Evolutionary conservation across 92 coral and sea anemone species (phyloP).

Genomic region (Epizoanthus ramosus): DNA sequence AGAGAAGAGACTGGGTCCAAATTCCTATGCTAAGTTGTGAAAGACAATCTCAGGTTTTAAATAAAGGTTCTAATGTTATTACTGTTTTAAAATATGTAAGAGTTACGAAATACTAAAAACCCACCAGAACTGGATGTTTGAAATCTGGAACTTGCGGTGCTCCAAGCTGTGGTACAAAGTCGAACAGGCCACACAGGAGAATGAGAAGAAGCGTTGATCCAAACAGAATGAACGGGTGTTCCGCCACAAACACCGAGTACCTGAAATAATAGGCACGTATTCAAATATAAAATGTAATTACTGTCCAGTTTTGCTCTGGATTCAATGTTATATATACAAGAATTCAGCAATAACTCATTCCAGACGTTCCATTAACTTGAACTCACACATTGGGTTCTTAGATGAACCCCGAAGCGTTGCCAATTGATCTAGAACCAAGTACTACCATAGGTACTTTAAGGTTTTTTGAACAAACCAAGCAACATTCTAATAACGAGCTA

Average conservation of each 20-base stretch:
- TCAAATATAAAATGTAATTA: not conserved
- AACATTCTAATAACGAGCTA: no score
- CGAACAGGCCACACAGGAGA: conserved; percentile 67
- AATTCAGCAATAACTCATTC: no score
- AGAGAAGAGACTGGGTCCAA: no score
- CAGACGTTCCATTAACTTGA: no score
- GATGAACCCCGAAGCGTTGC: no score
- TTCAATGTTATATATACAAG: no score
- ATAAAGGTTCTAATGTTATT: not conserved
- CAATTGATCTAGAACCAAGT: no score
- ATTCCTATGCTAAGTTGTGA: no score
- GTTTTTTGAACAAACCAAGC: no score
- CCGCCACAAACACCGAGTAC: conserved; percentile 81
- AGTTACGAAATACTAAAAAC: conserved; percentile 4
- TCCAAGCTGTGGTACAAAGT: conserved; percentile 85
- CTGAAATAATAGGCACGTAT: conserved; percentile 31
- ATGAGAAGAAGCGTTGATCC: conserved; percentile 67
- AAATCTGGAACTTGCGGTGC: conserved; percentile 92
- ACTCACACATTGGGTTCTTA: no score
- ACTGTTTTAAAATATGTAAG: not conserved
- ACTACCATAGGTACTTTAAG: no score
- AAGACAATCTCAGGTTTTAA: not conserved
- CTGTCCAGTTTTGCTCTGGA: no score
- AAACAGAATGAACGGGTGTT: conserved; percentile 83
- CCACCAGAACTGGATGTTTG: conserved; percentile 87